A percentile compares a stretch with the other conserved stretches of the same genome.
These are phyloP conservation scores for Hippolais icterina DNA, from an alignment of 2,113 vertebrate species.

Conservation along the genomic window DNA sequence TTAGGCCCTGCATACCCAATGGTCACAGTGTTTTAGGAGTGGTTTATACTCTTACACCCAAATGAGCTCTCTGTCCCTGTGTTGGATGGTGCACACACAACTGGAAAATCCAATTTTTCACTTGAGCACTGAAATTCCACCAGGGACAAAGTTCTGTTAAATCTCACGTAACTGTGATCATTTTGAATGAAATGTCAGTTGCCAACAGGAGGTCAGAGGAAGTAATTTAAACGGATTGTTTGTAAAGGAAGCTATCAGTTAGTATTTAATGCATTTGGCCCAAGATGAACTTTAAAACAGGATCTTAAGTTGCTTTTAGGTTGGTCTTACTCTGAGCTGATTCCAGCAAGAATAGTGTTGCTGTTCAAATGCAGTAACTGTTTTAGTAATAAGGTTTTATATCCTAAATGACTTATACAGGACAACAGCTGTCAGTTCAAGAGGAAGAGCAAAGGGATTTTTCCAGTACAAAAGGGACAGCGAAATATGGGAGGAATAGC, in stretches of 20 bases:
- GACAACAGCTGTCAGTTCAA: background rate
- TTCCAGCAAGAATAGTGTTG: background rate
- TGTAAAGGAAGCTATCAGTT: slow-evolving; percentile 41
- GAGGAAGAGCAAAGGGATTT: background rate
- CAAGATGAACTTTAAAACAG: slow-evolving; percentile 22
- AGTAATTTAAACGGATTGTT: background rate
- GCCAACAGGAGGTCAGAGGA: slow-evolving; percentile 30
- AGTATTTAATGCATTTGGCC: slow-evolving; percentile 25
- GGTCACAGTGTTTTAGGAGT: background rate
- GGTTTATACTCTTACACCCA: background rate
- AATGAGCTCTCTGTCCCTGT: background rate
- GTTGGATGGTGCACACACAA: fast-evolving
- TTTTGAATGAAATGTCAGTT: background rate
- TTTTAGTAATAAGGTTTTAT: background rate
- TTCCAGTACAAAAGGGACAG: background rate
- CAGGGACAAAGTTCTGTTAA: background rate
- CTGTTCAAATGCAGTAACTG: background rate
- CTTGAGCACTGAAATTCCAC: fast-evolving
- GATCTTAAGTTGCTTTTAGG: background rate
- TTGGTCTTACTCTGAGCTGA: background rate
- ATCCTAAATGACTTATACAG: background rate
- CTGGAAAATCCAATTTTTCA: background rate
- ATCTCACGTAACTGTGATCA: background rate
- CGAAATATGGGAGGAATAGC: background rate
- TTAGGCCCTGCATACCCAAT: background rate